Evolutionary conservation across 2,113 vertebrate species (phyloP), one percentile per base, ranked within the genome.

Genomic region (Phycodurus eques): DNA sequence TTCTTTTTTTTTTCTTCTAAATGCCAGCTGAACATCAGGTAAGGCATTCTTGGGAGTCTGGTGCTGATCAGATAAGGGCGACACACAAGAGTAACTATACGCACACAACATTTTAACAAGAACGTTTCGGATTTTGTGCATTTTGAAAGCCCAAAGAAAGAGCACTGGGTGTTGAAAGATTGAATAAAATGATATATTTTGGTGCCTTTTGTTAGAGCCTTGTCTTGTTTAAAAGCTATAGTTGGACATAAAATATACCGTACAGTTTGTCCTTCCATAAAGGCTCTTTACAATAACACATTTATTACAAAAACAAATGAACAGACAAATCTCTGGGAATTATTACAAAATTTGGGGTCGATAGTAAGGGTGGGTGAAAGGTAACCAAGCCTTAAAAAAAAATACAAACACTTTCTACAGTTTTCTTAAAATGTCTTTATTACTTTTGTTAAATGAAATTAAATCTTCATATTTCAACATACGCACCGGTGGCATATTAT

Each of bases 11-110:
- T 57, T 43, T 67, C 20, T 43, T 61, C 20, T 71, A 69, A 81
- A 35, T 61, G 47, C 75, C 59, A 81, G 14, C 59, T 87, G 79
- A 76, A 68, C n/a, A 70, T 78, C 64, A 81, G 86, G 89, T 90
- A 80, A 85, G 86, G 72, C 43, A 20, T 20, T 80, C 47, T 67
- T 3, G 22, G 44, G 5, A 72, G 22, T 35, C 14, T n/a, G 10
- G 60, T 56, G 47, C 5, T 56, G 46, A 64, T 47, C 11, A 42
- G 65, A 71, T 70, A 67, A 63, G 2, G 2, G 19, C 8, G 20
- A 57, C 20, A 63, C 17, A 53, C 8, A n/a, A 64, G 62, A 43
- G 39, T 43, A 35, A 64, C 10, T 43, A 17, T 3, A 19, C 8
- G 57, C 33, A 61, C 59, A 61, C 59, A 15, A 60, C 11, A 59